Evolutionary conservation across 1,140 invertebrate genomes (phyloP), one percentile per base, ranked within the genome.

Genomic region (Aphaenogaster ashmeadi): DNA sequence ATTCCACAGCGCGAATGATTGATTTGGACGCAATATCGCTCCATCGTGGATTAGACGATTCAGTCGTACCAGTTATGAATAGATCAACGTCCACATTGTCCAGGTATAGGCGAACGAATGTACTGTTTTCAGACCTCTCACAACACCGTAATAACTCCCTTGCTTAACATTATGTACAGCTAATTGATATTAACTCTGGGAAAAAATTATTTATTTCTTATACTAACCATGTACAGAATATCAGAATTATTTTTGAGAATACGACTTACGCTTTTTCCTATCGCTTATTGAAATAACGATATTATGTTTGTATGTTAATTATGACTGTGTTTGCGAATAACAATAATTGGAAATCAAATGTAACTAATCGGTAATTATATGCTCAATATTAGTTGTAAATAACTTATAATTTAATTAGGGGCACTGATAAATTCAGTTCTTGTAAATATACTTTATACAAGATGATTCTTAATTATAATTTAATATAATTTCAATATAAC

Each of bases 1-100:
- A 94, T 52, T 93, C 93, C 60, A 90, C 91, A 2, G 93, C 92
- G 13, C 88, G 91, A 83, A 93, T 91, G 41, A 93, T 94, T 11
- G 95, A 96, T 84, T 50, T 94, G 3, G 96, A 97, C 78, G 90
- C 95, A 9, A 96, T 97, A 87, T 96, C 96, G 2, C 94, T 97
- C 44, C 96, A 97, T 90, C 94, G 96, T 18, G 97, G 97, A 72
- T 91, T 97, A 1, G 97, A 97, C 75, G 97, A 97, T 71, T 52
- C 87, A 1, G 85, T 88, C 2, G 72, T 86, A 21, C 83, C 91
- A 7, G 89, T 92, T 9, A 87, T 94, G 62, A 89, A 91, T 21
- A 92, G 91, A 83, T 94, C 93, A 7, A 87, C 92, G 0, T 95
- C 94, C 11, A 94, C 94, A 36, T 67, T 95, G 44, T 95, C 94